Conservation (phyloP, 2,797 vertebrate species). For the Sphenodon punctatus region DNA sequence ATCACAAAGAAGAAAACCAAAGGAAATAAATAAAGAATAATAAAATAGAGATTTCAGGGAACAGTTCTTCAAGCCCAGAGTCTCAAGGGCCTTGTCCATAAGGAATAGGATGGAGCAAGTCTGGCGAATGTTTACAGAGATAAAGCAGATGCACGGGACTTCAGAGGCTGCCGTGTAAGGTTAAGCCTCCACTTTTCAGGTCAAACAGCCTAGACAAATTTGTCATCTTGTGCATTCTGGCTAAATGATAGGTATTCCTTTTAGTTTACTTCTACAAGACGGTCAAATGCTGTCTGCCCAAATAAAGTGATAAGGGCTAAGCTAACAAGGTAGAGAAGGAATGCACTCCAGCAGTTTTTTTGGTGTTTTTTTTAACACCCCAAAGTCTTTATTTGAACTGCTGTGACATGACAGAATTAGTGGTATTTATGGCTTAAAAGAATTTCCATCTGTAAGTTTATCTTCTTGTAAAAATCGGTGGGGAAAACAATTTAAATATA, state of each 20-base stretch:
- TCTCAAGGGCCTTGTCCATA: constrained; percentile 13
- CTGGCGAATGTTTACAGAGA: constrained; percentile 53
- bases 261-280: constrained; percentile 33
- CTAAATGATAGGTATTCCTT: constrained; percentile 10
- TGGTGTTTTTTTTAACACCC: no score
- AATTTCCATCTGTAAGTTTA: constrained; percentile 72
- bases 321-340: constrained; percentile 56
- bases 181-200: constrained; percentile 58
- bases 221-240: constrained; percentile 45
- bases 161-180: constrained; percentile 58
- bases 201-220: constrained; percentile 60
- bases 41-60: constrained; percentile 8
- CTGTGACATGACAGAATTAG: constrained; percentile 47
- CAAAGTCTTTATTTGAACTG: constrained; percentile 71
- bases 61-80: neutral
- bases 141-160: constrained; percentile 64
- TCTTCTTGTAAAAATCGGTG: constrained; percentile 68
- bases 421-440: constrained; percentile 76
- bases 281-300: constrained; percentile 34
- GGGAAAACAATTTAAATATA: constrained; percentile 57
- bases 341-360: constrained; percentile 63
- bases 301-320: constrained; percentile 16
- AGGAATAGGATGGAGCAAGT: constrained; percentile 1
- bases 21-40: neutral
- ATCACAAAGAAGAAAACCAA: neutral